These are phyloP conservation scores for Pluvialis apricaria DNA, from an alignment of 2,113 vertebrate genomes.

Conservation along the genomic window DNA sequence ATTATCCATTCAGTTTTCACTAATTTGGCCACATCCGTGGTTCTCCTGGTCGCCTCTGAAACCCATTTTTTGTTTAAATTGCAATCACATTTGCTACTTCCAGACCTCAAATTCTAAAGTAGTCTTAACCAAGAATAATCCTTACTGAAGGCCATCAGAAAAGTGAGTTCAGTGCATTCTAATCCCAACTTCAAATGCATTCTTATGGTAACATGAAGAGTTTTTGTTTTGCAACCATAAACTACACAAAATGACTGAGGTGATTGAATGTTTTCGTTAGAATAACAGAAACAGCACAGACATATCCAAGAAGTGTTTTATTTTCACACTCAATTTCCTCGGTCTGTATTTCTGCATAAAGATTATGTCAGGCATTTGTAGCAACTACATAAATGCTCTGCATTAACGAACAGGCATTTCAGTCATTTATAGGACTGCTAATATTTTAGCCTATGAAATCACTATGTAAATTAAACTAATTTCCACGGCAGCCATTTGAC, in stretches of 20 bases:
- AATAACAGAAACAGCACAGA: background rate
- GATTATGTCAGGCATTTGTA: constrained; percentile 17
- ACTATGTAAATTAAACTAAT: constrained; percentile 55
- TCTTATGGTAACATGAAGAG: background rate
- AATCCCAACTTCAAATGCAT: background rate
- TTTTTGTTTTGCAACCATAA: background rate
- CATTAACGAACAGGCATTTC: constrained; percentile 33
- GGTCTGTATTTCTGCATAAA: constrained; percentile 20
- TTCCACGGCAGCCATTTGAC: constrained; percentile 19
- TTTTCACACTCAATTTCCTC: constrained; percentile 33
- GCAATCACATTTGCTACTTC: background rate
- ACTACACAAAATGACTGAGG: background rate
- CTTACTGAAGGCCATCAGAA: background rate
- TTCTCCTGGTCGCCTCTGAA: background rate
- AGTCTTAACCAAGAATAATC: background rate
- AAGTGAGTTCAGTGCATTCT: background rate
- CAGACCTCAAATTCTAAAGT: background rate
- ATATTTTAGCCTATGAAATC: constrained; percentile 52
- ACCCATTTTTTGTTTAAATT: background rate
- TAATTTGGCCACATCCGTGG: background rate
- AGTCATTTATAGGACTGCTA: constrained; percentile 24
- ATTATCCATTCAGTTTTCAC: background rate
- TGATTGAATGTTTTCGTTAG: background rate
- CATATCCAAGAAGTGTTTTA: background rate
- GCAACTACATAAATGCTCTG: background rate